Conservation (phyloP, 2,888 invertebrate genomes). For the Cremastobaeus sp. region DNA sequence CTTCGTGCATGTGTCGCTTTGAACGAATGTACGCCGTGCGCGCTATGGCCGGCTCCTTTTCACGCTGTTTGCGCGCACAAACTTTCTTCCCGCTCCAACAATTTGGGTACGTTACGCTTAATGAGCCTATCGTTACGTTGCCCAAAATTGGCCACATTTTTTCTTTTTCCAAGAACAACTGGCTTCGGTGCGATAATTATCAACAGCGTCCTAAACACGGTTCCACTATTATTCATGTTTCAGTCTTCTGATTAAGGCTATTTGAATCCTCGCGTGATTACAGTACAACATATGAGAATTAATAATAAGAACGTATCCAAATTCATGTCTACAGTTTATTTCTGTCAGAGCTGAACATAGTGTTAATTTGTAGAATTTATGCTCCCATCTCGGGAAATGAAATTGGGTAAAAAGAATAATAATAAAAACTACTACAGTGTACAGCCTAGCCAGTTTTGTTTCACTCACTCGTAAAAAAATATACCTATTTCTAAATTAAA, state of each 20-base stretch:
- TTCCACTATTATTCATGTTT: neutral
- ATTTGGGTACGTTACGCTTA: conserved; percentile 38
- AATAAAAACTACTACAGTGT: too few relatives aligned
- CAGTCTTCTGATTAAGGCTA: too few relatives aligned
- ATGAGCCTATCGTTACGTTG: conserved; percentile 45
- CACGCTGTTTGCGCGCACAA: conserved; percentile 47
- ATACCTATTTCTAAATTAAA: too few relatives aligned
- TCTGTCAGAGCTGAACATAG: too few relatives aligned
- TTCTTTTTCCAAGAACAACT: conserved; percentile 7
- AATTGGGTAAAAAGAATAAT: too few relatives aligned
- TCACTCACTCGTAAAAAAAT: too few relatives aligned
- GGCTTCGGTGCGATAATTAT: conserved; percentile 3
- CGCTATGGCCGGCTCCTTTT: conserved; percentile 42
- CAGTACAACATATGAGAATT: neutral
- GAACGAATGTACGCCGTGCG: conserved; percentile 7
- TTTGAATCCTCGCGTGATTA: too few relatives aligned
- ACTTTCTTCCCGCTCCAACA: conserved; percentile 45
- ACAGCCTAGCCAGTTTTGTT: too few relatives aligned
- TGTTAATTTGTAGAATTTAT: too few relatives aligned
- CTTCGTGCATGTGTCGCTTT: conserved; percentile 36
- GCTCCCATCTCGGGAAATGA: too few relatives aligned
- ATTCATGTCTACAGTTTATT: too few relatives aligned
- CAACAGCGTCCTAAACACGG: neutral
- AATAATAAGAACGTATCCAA: too few relatives aligned
- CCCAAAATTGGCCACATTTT: conserved; percentile 24